A percentile compares a stretch with the other conserved stretches of the same genome.
phyloP scores from a whole-genome alignment of 2,888 invertebrate species.

The Amphipoea lucens region DNA sequence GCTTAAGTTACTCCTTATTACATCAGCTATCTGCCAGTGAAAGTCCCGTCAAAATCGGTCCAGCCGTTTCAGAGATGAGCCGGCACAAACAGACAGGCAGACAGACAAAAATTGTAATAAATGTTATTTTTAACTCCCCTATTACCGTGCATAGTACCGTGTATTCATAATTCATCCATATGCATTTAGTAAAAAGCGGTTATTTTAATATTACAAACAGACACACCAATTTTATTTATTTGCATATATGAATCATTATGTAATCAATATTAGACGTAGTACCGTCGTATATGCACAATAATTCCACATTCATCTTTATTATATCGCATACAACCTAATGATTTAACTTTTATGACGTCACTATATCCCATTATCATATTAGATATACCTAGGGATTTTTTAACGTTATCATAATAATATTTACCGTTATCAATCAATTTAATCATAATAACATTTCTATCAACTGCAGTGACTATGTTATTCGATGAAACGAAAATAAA shows the following conservation, averaged over 20 bases:
- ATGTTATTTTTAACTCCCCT: too few relatives aligned
- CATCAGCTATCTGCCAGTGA: too few relatives aligned
- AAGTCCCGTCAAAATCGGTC: too few relatives aligned
- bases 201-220: too few relatives aligned
- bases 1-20: too few relatives aligned
- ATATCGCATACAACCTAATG: background rate
- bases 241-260: background rate
- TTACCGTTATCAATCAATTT: slow-evolving; percentile 15
- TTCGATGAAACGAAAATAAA: background rate
- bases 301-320: background rate
- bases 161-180: too few relatives aligned
- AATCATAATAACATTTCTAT: background rate
- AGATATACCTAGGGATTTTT: slow-evolving; percentile 7
- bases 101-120: too few relatives aligned
- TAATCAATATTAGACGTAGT: background rate
- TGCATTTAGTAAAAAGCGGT: too few relatives aligned
- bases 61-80: too few relatives aligned
- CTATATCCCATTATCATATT: background rate
- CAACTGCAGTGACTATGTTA: background rate
- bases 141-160: too few relatives aligned
- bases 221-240: too few relatives aligned
- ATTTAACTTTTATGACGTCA: background rate
- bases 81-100: too few relatives aligned
- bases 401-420: slow-evolving; percentile 21
- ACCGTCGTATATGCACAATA: background rate